Conservation (phyloP, 2,113 vertebrate genomes). For the Polyodon spathula region DNA sequence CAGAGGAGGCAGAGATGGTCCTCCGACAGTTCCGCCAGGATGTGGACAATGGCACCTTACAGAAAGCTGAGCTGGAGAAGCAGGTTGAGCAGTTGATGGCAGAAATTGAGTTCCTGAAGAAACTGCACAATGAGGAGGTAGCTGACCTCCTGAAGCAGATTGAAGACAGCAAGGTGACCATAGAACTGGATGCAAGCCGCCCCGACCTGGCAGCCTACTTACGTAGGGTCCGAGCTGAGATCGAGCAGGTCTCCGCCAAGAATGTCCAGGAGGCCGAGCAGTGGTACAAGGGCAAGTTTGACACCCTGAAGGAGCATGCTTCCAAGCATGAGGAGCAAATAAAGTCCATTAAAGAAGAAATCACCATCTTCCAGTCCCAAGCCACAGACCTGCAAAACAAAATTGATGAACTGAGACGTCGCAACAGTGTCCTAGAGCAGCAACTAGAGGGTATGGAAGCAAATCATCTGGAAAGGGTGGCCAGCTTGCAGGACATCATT, state of each 20-base stretch:
- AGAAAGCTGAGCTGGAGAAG: conserved; percentile 57
- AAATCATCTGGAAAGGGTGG: conserved; percentile 51
- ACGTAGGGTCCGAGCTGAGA: conserved; percentile 47
- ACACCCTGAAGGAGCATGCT: conserved; percentile 54
- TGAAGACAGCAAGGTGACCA: conserved; percentile 46
- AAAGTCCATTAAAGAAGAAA: conserved; percentile 58
- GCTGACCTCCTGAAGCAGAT: conserved; percentile 57
- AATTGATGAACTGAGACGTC: conserved; percentile 49
- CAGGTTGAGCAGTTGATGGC: conserved; percentile 49
- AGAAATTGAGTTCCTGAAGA: conserved; percentile 56
- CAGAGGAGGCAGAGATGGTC: conserved; percentile 62
- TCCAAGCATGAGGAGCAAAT: conserved; percentile 53
- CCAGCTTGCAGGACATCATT: conserved; percentile 40
- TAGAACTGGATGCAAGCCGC: conserved; percentile 42
- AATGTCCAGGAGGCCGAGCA: conserved; percentile 64
- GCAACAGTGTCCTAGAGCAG: conserved; percentile 50
- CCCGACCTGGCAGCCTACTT: conserved; percentile 51
- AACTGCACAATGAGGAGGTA: conserved; percentile 52
- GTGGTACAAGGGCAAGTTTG: conserved; percentile 67
- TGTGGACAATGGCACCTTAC: conserved; percentile 56
- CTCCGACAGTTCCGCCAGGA: conserved; percentile 61
- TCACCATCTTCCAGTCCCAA: conserved; percentile 49
- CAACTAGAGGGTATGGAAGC: conserved; percentile 63
- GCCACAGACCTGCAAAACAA: conserved; percentile 57
- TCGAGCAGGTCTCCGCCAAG: conserved; percentile 52